Base-by-base conservation (phyloP, 2,113 vertebrate genomes). In the Cyanoliseus patagonus region DNA sequence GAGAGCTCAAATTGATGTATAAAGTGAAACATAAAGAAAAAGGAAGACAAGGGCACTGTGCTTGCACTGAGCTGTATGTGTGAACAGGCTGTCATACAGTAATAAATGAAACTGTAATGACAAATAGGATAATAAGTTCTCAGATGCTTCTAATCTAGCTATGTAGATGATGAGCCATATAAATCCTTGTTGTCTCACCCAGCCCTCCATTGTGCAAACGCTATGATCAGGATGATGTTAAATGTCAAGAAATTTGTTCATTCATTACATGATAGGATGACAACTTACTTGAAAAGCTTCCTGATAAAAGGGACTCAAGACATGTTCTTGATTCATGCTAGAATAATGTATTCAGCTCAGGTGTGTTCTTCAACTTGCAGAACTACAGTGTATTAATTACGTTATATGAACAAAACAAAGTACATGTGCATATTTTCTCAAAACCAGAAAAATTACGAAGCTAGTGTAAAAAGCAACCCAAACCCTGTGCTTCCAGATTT, bases 171-270 rank as follows among this genome's bases (percentile, higher is more conserved):
- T 52, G 49, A 88, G 44, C 82, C 25, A 13, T 52, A 93, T 69
- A 95, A 92, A 94, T 79, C 75, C 67, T 88, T 76, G 46, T 55
- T 82, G 69, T 92, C 78, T 78, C 83, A 87, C 19, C 81, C 69
- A 91, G 75, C 14, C 7, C 39, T 84, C 24, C 44, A 19, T 7
- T 47, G 69, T 75, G 67, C 57, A 69, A 79, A 64, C 6, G 25
- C 74, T 89, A 7, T 52, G 70, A 91, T 89, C 51, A 69, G 74
- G 47, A 33, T 2, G 2, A 76, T 89, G 70, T 64, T 89, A 85
- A 83, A 85, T 52, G 74, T 35, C 85, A 76, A 62, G 52, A 30
- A 89, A 87, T 91, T 84, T 76, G 53, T 92, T 79, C 33, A 67
- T 81, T 94, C 57, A 61, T 79, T 94, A 57, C 35, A 37, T 31